Evolutionary conservation across 2,797 vertebrate species (phyloP), one percentile per base, ranked within the genome.

Genomic region (Urosaurus nigricauda): DNA sequence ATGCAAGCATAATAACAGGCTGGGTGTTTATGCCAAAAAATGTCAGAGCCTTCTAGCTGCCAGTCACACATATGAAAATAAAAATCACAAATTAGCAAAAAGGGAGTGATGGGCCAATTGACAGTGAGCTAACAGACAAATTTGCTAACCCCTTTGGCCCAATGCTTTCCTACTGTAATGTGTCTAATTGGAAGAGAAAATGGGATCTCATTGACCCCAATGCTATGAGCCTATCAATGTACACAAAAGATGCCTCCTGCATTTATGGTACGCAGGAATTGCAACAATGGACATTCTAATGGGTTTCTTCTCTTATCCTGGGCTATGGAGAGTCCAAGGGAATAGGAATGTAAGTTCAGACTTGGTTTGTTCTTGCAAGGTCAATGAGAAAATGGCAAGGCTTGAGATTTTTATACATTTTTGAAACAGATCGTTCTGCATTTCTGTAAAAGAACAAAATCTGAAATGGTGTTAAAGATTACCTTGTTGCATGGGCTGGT

Each of bases 1-100:
- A 99, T 99, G 98, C 98, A 98, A 97, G 97, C 97, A 97, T 99
- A 99, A 99, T 98, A 98, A 98, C 98, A 98, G 98, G 97, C 98
- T 98, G 97, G 85, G 90, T 98, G 96, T 97, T 94, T 97, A 96
- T 90, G 94, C 97, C 70, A 90, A 97, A 97, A 97, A 98, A 98
- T 98, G 98, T 98, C 98, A 98, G 97, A 97, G 97, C 97, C 97
- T 98, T 97, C 97, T 95, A 96, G 96, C 96, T 94, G 98, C 98
- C 98, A 99, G 98, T 99, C 98, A 98, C 98, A 98, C 96, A 88
- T 94, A 97, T 97, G 96, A 97, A 98, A 98, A 98, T 98, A 98
- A 98, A 68, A 98, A 98, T 96, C 95, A 95, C 97, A 98, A 98
- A 98, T 98, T 97, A 98, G 98, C 96, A 96, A 97, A 96, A 96